These are phyloP conservation scores for Apis laboriosa DNA, from an alignment of 1,140 invertebrate genomes.

Conservation along the genomic window DNA sequence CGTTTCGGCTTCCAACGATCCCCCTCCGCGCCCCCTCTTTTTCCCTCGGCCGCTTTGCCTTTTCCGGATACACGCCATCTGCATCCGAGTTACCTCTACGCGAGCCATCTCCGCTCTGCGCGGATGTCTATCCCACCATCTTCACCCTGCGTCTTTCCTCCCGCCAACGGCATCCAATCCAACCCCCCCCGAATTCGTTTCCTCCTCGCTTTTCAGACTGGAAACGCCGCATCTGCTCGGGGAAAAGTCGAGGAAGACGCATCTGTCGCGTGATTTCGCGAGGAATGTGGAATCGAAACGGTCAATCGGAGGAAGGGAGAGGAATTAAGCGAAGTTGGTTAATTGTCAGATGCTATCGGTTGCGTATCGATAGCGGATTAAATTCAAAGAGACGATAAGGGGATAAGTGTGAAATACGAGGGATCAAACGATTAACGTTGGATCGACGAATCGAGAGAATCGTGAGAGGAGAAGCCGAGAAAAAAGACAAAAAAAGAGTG, in stretches of 20 bases:
- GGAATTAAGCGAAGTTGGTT: too few species aligned
- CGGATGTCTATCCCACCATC: background rate
- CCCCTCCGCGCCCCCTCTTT: background rate
- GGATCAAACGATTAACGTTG: conserved; percentile 13
- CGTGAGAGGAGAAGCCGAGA: background rate
- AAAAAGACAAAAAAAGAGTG: background rate
- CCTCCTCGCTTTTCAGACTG: background rate
- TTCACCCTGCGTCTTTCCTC: background rate
- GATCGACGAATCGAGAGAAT: conserved; percentile 21
- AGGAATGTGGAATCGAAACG: too few species aligned
- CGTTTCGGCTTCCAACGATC: conserved; percentile 1
- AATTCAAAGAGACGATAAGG: background rate
- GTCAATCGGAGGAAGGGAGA: too few species aligned
- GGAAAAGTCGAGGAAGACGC: background rate
- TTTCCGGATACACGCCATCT: conserved; percentile 58
- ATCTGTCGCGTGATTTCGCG: background rate
- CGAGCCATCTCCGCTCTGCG: background rate
- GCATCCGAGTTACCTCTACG: conserved; percentile 38
- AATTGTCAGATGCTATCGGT: too few species aligned
- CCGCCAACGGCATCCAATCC: background rate
- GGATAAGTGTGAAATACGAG: background rate
- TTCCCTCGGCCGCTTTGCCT: conserved; percentile 39
- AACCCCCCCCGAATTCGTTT: background rate
- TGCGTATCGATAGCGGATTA: background rate
- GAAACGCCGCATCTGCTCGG: too few species aligned